Evolutionary conservation across 2,888 invertebrate species (phyloP).

Genomic region (Hemithea aestivaria): DNA sequence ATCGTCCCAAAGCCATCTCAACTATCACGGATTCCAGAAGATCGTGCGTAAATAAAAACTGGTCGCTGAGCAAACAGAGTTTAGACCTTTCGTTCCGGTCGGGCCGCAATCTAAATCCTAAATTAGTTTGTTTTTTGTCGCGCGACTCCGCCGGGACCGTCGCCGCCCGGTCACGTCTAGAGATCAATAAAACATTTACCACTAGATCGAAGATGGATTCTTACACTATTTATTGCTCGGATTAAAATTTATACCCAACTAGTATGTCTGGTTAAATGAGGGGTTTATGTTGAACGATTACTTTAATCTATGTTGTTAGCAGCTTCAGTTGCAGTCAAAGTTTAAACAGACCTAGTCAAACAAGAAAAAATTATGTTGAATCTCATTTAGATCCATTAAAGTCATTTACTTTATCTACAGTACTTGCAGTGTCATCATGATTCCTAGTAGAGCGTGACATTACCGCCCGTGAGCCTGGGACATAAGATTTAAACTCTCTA

Average conservation of each 20-base stretch:
- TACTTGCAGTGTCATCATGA: too few relatives aligned
- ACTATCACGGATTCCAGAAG: constrained; percentile 45
- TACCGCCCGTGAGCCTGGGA: too few relatives aligned
- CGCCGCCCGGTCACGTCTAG: constrained; percentile 52
- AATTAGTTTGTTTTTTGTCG: constrained; percentile 73
- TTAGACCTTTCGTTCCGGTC: constrained; percentile 57
- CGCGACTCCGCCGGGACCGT: constrained; percentile 37
- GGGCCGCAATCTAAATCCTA: constrained; percentile 60
- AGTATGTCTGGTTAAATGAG: constrained; percentile 14
- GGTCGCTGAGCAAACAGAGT: constrained; percentile 63
- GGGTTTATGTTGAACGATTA: constrained; percentile 1
- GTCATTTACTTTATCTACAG: too few relatives aligned
- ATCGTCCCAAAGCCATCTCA: constrained; percentile 16
- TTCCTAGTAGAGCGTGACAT: too few relatives aligned
- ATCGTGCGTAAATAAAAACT: constrained; percentile 72
- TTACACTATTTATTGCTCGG: constrained; percentile 7
- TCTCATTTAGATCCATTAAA: too few relatives aligned
- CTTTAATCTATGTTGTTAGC: too few relatives aligned
- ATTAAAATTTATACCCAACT: constrained; percentile 1
- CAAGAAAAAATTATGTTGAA: too few relatives aligned
- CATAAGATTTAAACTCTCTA: constrained; percentile 21
- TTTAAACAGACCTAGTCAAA: too few relatives aligned
- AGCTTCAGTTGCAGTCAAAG: too few relatives aligned
- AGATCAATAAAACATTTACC: constrained; percentile 38
- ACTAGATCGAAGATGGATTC: constrained; percentile 23